These are phyloP conservation scores for Samia ricini DNA, from an alignment of 1,140 invertebrate species.

Conservation along the genomic window DNA sequence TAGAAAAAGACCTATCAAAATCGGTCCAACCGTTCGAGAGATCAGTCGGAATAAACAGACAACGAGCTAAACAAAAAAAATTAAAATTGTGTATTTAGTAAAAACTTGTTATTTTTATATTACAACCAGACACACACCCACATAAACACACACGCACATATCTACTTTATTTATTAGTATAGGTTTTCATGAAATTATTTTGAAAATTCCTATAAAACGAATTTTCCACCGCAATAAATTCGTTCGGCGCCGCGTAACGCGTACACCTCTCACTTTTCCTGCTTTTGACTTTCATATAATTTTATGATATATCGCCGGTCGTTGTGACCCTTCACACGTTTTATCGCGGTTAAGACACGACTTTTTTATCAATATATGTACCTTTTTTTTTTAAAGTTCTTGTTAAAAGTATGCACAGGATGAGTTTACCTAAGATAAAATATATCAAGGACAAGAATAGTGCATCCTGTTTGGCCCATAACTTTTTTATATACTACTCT, in stretches of 20 bases:
- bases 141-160: no score
- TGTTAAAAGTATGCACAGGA: conserved; percentile 54
- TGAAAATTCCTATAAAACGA: conserved; percentile 61
- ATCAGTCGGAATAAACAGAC: no score
- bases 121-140: no score
- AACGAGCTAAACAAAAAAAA: no score
- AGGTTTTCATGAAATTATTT: conserved; percentile 64
- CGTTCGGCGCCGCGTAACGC: conserved; percentile 49
- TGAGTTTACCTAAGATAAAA: conserved; percentile 37
- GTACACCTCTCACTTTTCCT: conserved; percentile 67
- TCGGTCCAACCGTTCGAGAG: no score
- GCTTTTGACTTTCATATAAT: conserved; percentile 76
- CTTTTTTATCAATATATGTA: conserved; percentile 15
- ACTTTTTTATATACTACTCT: conserved; percentile 16
- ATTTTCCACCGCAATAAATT: conserved; percentile 69
- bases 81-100: no score
- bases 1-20: no score
- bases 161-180: no score
- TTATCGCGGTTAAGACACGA: conserved; percentile 35
- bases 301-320: conserved; percentile 70
- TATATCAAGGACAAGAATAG: conserved; percentile 20
- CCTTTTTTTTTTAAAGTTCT: conserved; percentile 50
- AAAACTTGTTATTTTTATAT: no score
- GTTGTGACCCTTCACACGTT: conserved; percentile 67
- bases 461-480: conserved; percentile 36